Percentiles rank a stretch among this genome's conserved stretches.
These are phyloP conservation scores for Cephus sareptanus DNA, from an alignment of 2,888 invertebrate genomes.

Conservation along the genomic window DNA sequence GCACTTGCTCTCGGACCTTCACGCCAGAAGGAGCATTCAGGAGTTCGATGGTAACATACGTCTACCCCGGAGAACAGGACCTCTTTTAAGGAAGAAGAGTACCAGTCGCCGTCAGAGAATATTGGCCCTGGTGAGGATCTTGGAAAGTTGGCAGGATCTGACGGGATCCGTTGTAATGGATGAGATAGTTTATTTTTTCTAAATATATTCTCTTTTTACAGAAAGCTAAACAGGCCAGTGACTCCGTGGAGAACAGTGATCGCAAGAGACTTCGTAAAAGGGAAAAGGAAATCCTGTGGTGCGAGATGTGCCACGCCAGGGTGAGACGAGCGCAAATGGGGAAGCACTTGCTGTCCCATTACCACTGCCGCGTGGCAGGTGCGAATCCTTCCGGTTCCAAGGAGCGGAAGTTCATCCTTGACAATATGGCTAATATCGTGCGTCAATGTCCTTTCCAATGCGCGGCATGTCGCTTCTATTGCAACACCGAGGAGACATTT, in stretches of 20 bases:
- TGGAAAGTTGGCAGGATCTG: background rate
- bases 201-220: conserved; percentile 12
- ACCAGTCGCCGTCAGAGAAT: conserved; percentile 20
- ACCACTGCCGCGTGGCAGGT: conserved; percentile 78
- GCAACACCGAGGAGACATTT: conserved; percentile 79
- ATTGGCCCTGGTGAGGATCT: conserved; percentile 17
- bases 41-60: conserved; percentile 71
- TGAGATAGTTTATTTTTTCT: conserved; percentile 14
- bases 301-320: conserved; percentile 78
- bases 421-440: conserved; percentile 82
- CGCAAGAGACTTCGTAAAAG: conserved; percentile 69
- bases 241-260: conserved; percentile 18
- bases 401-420: conserved; percentile 75
- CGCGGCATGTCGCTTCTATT: conserved; percentile 85
- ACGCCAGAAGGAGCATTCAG: conserved; percentile 65
- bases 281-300: conserved; percentile 72
- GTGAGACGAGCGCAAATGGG: conserved; percentile 79
- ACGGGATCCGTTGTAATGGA: background rate
- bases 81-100: conserved; percentile 8
- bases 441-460: conserved; percentile 89
- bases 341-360: conserved; percentile 87
- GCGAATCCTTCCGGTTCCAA: conserved; percentile 72
- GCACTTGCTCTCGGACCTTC: conserved; percentile 80
- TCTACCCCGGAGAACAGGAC: conserved; percentile 34
- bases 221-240: conserved; percentile 22